Percentiles rank a stretch among this genome's conserved stretches.
These are phyloP conservation scores for Ennomos fuscantarius DNA, from an alignment of 2,888 invertebrate genomes.

Conservation along the genomic window DNA sequence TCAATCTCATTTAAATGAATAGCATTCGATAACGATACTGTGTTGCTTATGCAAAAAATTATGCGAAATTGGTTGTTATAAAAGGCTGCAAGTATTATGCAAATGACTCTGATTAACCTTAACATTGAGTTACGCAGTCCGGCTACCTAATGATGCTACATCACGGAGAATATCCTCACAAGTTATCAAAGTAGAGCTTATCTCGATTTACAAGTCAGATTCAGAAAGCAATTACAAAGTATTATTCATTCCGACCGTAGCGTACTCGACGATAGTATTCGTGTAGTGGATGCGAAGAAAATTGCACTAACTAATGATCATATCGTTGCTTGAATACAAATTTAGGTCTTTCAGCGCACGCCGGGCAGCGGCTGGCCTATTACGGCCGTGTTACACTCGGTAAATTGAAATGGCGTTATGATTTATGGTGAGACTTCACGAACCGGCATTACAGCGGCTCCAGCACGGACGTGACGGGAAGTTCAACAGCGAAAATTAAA, in stretches of 20 bases:
- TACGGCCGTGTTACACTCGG: constrained; percentile 71
- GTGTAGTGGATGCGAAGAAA: constrained; percentile 77
- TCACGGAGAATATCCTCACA: constrained; percentile 53
- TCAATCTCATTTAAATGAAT: constrained; percentile 57
- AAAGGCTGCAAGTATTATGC: constrained; percentile 51
- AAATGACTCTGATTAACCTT: constrained; percentile 49
- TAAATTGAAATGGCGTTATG: constrained; percentile 82
- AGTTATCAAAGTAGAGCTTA: constrained; percentile 60
- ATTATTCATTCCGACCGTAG: constrained; percentile 70
- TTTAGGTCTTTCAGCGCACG: constrained; percentile 75
- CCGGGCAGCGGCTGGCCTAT: constrained; percentile 68
- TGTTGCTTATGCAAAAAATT: constrained; percentile 45
- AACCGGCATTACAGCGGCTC: constrained; percentile 73
- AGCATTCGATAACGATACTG: constrained; percentile 46
- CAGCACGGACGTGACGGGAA: constrained; percentile 72
- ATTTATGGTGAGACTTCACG: constrained; percentile 78
- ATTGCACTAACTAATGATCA: constrained; percentile 82
- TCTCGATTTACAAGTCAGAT: constrained; percentile 65
- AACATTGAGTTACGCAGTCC: constrained; percentile 48
- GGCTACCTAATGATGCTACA: constrained; percentile 58
- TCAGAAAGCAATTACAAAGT: constrained; percentile 70
- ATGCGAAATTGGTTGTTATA: constrained; percentile 49
- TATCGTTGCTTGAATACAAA: constrained; percentile 82
- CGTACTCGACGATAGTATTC: constrained; percentile 65
- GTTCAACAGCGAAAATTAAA: constrained; percentile 51